Percentiles rank a stretch among this genome's conserved stretches.
phyloP scores from a whole-genome alignment of 2,888 invertebrate species.

The Sarcophaga variegata region DNA sequence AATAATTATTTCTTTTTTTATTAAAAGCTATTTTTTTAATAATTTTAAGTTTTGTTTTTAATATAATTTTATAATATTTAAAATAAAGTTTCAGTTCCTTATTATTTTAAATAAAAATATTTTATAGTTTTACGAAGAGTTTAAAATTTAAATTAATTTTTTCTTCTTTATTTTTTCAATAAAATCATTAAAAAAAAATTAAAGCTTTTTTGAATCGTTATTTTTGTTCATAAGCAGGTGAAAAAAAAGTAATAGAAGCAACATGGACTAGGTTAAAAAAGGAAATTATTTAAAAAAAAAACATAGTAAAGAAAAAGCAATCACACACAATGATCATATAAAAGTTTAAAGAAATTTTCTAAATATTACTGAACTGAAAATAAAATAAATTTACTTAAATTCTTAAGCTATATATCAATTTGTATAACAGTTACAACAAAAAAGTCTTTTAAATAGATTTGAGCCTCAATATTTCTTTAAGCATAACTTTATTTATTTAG shows the following conservation, averaged over 20 bases:
- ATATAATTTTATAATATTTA: constrained; percentile 9
- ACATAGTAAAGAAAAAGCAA: not conserved
- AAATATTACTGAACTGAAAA: too few species aligned
- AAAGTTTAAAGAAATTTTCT: too few species aligned
- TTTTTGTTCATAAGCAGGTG: not conserved
- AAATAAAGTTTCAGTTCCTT: constrained; percentile 58
- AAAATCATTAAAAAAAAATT: constrained; percentile 24
- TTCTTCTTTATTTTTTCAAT: constrained; percentile 34
- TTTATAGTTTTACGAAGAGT: constrained; percentile 2
- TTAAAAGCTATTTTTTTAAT: constrained; percentile 16
- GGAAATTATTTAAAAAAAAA: constrained; percentile 13
- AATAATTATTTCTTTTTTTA: not conserved
- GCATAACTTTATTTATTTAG: too few species aligned
- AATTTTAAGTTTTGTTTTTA: constrained; percentile 23
- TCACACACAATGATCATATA: too few species aligned
- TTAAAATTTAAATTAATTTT: constrained; percentile 13
- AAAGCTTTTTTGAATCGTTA: constrained; percentile 44
- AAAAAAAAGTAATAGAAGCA: not conserved
- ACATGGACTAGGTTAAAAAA: not conserved
- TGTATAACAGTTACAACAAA: too few species aligned
- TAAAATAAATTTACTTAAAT: too few species aligned
- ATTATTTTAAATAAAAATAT: constrained; percentile 43
- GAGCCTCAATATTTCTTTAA: too few species aligned
- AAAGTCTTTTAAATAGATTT: too few species aligned
- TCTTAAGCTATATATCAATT: too few species aligned